A percentile compares a stretch with the other conserved stretches of the same genome.
Conservation (phyloP, 2,797 vertebrate species). For the Coregonus suidteri region DNA sequence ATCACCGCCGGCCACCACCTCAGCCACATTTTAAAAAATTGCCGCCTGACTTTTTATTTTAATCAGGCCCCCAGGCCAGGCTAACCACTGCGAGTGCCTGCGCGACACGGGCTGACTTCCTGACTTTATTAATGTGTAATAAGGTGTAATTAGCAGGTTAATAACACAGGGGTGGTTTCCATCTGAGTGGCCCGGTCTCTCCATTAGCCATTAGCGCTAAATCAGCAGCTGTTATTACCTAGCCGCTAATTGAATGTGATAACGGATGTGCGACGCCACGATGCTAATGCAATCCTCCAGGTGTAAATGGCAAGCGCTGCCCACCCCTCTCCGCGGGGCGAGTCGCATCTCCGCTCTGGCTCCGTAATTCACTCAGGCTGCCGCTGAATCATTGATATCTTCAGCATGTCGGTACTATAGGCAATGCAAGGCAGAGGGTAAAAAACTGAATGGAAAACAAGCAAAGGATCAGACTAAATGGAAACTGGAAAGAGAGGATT, state of each 20-base stretch:
- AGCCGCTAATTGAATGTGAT: too few relatives aligned
- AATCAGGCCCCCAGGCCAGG: constrained; percentile 24
- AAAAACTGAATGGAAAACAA: background rate
- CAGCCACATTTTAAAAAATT: background rate
- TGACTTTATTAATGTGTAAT: constrained; percentile 23
- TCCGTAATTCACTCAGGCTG: too few relatives aligned
- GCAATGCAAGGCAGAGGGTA: constrained; percentile 8
- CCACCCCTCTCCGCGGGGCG: too few relatives aligned
- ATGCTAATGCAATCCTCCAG: too few relatives aligned
- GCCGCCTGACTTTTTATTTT: constrained; percentile 13
- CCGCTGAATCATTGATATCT: constrained; percentile 51
- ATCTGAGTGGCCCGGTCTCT: too few relatives aligned
- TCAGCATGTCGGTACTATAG: constrained; percentile 49
- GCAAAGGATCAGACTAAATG: background rate
- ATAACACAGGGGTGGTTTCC: constrained; percentile 44
- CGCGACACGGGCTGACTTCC: too few relatives aligned
- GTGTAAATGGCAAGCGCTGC: too few relatives aligned
- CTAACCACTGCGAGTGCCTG: background rate
- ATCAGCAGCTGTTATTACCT: too few relatives aligned
- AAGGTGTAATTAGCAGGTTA: constrained; percentile 70
- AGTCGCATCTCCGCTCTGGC: too few relatives aligned
- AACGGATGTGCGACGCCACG: too few relatives aligned
- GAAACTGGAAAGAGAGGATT: background rate
- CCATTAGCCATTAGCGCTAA: too few relatives aligned
- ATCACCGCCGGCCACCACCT: background rate